phyloP scores from a whole-genome alignment of 1,140 invertebrate genomes.

The Zaprionus tsacasi region DNA sequence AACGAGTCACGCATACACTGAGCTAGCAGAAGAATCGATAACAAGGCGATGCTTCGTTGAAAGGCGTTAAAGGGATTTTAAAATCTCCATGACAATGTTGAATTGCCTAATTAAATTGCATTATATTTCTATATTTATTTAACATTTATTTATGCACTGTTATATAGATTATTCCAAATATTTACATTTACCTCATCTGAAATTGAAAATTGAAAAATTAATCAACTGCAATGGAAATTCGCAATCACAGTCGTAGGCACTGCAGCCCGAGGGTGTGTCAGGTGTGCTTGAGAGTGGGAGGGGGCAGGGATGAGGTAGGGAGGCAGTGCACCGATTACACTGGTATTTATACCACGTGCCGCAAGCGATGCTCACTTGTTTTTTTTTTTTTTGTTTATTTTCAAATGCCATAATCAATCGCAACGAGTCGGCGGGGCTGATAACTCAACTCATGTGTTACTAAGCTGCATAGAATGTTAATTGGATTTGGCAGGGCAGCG shows the following conservation, averaged over 20 bases:
- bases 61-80: too few species aligned
- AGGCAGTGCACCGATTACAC: slow-evolving; percentile 22
- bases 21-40: too few species aligned
- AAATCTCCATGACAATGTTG: too few species aligned
- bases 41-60: too few species aligned
- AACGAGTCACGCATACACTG: too few species aligned
- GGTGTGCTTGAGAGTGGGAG: not conserved
- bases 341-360: slow-evolving; percentile 41
- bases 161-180: not conserved
- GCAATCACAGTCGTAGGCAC: not conserved
- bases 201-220: not conserved
- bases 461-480: slow-evolving; percentile 65
- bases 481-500: slow-evolving; percentile 53
- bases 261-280: too few species aligned
- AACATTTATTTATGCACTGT: not conserved
- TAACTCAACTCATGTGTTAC: slow-evolving; percentile 64
- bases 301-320: not conserved
- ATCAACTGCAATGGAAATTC: not conserved
- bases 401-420: slow-evolving; percentile 50
- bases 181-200: not conserved
- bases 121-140: not conserved
- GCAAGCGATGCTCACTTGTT: slow-evolving; percentile 31
- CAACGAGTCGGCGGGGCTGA: slow-evolving; percentile 44
- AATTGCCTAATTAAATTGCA: too few species aligned
- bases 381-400: slow-evolving; percentile 47